Evolutionary conservation across 2,797 vertebrate genomes (phyloP).

Genomic region (Clarias fuscus): DNA sequence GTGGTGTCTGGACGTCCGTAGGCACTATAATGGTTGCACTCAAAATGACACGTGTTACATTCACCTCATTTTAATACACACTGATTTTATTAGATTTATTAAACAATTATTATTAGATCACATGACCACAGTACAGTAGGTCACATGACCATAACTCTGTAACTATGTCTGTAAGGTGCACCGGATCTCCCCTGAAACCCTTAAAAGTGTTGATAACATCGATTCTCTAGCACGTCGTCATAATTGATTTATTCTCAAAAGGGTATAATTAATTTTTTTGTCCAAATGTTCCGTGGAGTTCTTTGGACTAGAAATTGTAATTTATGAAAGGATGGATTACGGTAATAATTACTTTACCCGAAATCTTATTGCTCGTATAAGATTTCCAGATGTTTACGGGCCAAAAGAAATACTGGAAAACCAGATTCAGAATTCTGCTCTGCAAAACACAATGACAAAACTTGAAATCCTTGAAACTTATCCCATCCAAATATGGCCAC

Average conservation of each 20-base stretch:
- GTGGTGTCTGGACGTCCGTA: neutral
- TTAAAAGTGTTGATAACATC: neutral
- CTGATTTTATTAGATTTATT: neutral
- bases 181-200: neutral
- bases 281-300: neutral
- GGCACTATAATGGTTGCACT: neutral
- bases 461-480: neutral
- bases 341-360: no score
- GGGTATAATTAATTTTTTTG: neutral
- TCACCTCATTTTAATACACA: neutral
- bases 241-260: neutral
- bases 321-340: neutral
- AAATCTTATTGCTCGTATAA: no score
- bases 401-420: neutral
- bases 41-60: no score
- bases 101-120: constrained; percentile 28
- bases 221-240: neutral
- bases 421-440: neutral
- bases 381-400: neutral
- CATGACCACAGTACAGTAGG: constrained; percentile 48
- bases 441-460: neutral
- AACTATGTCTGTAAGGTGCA: neutral
- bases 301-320: neutral
- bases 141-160: neutral
- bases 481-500: neutral